Conservation (phyloP, 2,797 vertebrate species). For the Phataginus tetradactyla region DNA sequence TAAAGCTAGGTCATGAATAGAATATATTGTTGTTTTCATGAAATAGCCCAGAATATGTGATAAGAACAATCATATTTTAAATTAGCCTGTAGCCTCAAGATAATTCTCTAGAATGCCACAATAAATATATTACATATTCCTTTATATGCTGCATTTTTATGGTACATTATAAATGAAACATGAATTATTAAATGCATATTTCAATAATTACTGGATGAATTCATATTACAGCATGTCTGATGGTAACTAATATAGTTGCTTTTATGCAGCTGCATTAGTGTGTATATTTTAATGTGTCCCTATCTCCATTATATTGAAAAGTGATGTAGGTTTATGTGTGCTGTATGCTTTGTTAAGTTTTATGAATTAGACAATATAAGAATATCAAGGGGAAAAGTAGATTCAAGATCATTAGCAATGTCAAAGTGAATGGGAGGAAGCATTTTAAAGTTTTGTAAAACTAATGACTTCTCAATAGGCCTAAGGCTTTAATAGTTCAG, state of each 20-base stretch:
- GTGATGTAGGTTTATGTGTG: slow-evolving; percentile 7
- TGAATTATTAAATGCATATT: slow-evolving; percentile 62
- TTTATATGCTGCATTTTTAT: slow-evolving; percentile 43
- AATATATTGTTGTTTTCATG: slow-evolving; percentile 50
- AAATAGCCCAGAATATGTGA: slow-evolving; percentile 33
- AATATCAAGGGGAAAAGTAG: slow-evolving; percentile 42
- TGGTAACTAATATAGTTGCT: not conserved
- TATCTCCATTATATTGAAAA: slow-evolving; percentile 23
- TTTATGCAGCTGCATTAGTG: not conserved
- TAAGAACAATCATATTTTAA: slow-evolving; percentile 66
- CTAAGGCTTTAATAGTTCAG: slow-evolving; percentile 45
- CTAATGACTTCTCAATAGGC: slow-evolving; percentile 37
- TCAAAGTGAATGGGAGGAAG: slow-evolving; percentile 35
- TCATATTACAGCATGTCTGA: not conserved
- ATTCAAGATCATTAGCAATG: slow-evolving; percentile 63
- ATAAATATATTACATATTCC: slow-evolving; percentile 49
- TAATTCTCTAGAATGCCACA: slow-evolving; percentile 56
- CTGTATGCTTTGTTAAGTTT: slow-evolving; percentile 55
- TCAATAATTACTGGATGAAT: slow-evolving; percentile 61
- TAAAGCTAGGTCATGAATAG: slow-evolving; percentile 49
- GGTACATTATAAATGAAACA: slow-evolving; percentile 64
- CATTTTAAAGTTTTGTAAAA: slow-evolving; percentile 66
- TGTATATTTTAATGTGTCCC: slow-evolving; percentile 13
- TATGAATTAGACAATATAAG: slow-evolving; percentile 60
- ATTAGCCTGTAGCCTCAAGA: slow-evolving; percentile 62